Conservation (phyloP, 2,113 vertebrate genomes). For the Hypocryptadius cinnamomeus region DNA sequence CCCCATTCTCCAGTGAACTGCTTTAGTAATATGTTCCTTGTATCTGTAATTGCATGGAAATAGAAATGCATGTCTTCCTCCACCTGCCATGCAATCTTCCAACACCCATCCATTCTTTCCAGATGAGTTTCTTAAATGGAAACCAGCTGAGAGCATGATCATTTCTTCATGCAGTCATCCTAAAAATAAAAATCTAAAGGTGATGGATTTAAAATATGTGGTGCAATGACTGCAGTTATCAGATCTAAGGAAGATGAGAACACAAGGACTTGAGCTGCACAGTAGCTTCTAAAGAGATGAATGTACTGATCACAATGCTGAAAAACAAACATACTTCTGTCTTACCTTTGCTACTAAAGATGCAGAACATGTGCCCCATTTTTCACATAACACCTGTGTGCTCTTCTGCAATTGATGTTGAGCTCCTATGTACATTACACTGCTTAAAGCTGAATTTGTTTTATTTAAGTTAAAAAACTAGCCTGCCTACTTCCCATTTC, state of each 20-base stretch:
- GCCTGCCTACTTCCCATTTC: background rate
- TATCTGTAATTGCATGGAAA: background rate
- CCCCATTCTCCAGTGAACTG: background rate
- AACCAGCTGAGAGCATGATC: background rate
- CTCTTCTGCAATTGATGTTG: background rate
- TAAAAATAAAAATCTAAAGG: background rate
- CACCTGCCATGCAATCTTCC: background rate
- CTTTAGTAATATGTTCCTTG: background rate
- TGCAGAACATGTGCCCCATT: background rate
- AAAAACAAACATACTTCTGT: background rate
- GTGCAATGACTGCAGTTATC: background rate
- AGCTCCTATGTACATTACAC: background rate
- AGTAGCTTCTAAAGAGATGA: background rate
- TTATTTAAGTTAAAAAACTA: background rate
- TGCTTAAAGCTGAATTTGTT: background rate
- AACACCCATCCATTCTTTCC: background rate
- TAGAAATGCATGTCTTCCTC: background rate
- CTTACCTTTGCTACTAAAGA: background rate
- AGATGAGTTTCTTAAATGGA: background rate
- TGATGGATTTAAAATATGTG: background rate
- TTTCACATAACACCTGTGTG: background rate
- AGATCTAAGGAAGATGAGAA: background rate
- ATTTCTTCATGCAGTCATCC: background rate
- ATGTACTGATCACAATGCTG: background rate
- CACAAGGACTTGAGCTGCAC: background rate